phyloP scores from a whole-genome alignment of 2,888 invertebrate genomes.

The Psococerastis gibbosa region DNA sequence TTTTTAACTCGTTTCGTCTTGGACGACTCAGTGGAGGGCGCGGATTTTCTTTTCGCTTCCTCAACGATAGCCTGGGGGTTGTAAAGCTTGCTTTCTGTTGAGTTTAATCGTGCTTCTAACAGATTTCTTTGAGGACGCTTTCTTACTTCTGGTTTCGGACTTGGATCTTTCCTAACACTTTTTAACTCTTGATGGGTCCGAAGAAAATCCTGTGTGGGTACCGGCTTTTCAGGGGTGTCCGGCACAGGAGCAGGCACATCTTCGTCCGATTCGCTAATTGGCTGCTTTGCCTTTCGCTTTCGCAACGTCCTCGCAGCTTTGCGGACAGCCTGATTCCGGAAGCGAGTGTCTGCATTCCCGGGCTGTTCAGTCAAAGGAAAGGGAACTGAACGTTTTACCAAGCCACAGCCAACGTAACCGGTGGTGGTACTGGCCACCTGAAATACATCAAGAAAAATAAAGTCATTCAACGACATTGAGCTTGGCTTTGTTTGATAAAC shows the following conservation, averaged over 20 bases:
- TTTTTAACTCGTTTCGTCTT: neutral
- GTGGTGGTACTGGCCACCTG: neutral
- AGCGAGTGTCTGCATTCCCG: neutral
- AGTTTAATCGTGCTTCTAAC: conserved; percentile 5
- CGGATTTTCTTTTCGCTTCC: neutral
- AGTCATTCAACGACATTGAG: no score
- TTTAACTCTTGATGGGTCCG: no score
- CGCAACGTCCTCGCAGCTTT: neutral
- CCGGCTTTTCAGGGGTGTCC: no score
- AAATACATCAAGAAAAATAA: neutral
- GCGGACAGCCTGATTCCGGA: conserved; percentile 5
- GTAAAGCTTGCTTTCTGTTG: conserved; percentile 6
- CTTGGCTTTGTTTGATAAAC: no score
- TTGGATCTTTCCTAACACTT: no score
- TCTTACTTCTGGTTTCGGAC: neutral
- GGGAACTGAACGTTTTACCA: conserved; percentile 3
- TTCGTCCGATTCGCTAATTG: neutral
- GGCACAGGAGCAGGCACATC: no score
- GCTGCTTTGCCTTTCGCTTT: neutral
- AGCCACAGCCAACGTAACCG: neutral
- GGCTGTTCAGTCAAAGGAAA: neutral
- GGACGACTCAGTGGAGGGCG: neutral
- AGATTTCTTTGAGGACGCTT: conserved; percentile 1
- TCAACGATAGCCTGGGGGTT: neutral
- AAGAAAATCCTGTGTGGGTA: no score